Base-by-base conservation (phyloP, 2,888 invertebrate species). In the Nomada ferruginata region DNA sequence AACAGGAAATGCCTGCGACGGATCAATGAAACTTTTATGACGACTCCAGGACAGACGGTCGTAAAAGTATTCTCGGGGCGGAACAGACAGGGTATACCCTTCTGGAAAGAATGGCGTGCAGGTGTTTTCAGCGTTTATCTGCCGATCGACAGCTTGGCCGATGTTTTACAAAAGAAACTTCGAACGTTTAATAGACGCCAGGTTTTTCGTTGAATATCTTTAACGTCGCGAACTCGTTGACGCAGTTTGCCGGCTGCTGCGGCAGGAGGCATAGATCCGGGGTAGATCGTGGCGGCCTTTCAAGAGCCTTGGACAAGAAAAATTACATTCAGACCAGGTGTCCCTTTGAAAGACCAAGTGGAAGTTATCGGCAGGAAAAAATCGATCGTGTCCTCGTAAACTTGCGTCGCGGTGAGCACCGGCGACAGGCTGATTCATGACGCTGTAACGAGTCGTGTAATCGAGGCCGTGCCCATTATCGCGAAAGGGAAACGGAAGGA, bases 21-120 rank as follows among this genome's bases (percentile, higher is more conserved):
- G 29, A 29, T 10, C 50, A 26, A 71, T 71, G 61, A 71, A 71
- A 61, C 20, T 71, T 71, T 71, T 60, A 61, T n/a, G 47, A 13
- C 36, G 20, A 52, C 11, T 0, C 18, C 23, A 18, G 23, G 20
- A 5, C 36, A 11, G 15, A 52, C 42, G 36, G 29, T 52, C 52
- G 47, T 53, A 61, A 61, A 52, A 61, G 52, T 23, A 42, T 63
- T 29, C 50, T 29, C 29, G 29, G n/a, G 13, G 7, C 20, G 29
- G 2, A 29, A 23, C 44, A 1, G 52, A 11, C 26, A 11, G 7
- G 10, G 2, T n/a, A n/a, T 18, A n/a, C 15, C 26, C 65, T 65
- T 29, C 13, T n/a, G 29, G 52, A 36, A 29, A 3, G 20, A 63
- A 52, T 7, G 44, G 13, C 29, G 29, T 1, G 50, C 50, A 26